phyloP scores from a whole-genome alignment of 2,888 invertebrate species.

The Aplocera efformata region DNA sequence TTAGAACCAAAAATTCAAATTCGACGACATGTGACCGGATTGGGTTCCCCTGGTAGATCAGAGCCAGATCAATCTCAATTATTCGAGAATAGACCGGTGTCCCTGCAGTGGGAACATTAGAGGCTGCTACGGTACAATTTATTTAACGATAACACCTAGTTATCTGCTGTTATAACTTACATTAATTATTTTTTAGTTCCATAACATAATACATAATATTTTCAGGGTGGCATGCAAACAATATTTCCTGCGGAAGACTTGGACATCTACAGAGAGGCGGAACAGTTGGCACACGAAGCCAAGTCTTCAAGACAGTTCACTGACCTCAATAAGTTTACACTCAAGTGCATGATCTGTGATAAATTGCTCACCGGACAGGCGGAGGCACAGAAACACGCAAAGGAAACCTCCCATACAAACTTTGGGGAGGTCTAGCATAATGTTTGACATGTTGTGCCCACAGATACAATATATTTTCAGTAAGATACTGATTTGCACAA shows the following conservation, averaged over 20 bases:
- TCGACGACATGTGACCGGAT: too few species aligned
- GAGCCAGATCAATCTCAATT: too few species aligned
- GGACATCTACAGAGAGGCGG: constrained; percentile 87
- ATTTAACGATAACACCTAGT: too few species aligned
- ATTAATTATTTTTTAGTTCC: too few species aligned
- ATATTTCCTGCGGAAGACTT: constrained; percentile 89
- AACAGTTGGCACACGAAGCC: constrained; percentile 92
- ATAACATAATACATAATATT: too few species aligned
- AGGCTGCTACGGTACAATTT: too few species aligned
- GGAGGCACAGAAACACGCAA: constrained; percentile 92
- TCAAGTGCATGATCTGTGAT: constrained; percentile 92
- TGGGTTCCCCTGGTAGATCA: too few species aligned
- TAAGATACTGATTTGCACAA: too few species aligned
- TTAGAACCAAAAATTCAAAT: too few species aligned
- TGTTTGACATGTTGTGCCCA: constrained; percentile 31
- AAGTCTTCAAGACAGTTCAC: constrained; percentile 94
- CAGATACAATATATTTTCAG: neutral
- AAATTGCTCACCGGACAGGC: constrained; percentile 87
- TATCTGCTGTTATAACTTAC: too few species aligned
- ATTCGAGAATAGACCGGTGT: too few species aligned
- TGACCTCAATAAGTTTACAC: constrained; percentile 91
- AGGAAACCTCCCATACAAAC: constrained; percentile 89
- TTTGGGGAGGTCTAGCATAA: constrained; percentile 87
- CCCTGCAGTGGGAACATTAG: too few species aligned
- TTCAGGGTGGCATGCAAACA: constrained; percentile 87